These are phyloP conservation scores for Ciconia stormi DNA, from an alignment of 2,113 vertebrate genomes.

Conservation along the genomic window DNA sequence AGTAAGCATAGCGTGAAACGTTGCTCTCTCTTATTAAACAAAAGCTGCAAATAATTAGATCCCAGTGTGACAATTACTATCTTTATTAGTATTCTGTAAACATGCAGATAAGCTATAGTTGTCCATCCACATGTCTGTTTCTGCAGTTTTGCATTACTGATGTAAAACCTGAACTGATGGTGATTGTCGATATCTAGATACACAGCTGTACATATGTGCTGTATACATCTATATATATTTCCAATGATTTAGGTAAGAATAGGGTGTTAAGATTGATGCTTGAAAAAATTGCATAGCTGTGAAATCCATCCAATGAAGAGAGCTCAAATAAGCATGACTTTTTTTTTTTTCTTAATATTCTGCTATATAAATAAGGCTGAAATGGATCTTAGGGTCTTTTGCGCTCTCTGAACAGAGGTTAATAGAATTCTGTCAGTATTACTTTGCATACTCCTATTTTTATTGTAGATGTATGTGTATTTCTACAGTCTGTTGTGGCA, in stretches of 20 bases:
- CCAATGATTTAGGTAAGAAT: background rate
- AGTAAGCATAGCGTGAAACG: background rate
- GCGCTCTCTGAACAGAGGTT: background rate
- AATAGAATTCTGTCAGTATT: background rate
- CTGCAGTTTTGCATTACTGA: background rate
- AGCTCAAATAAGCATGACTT: background rate
- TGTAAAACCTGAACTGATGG: background rate
- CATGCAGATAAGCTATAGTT: background rate
- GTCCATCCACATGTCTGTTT: background rate
- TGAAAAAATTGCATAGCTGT: background rate
- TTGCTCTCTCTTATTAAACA: background rate
- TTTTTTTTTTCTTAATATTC: background rate
- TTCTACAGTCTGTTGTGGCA: background rate
- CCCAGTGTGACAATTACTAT: background rate
- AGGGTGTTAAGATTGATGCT: background rate
- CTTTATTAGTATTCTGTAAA: background rate
- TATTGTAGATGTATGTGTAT: background rate
- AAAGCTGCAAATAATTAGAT: background rate
- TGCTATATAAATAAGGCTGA: background rate
- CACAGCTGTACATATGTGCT: background rate
- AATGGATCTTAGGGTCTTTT: background rate
- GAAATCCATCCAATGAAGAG: background rate
- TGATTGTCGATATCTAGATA: background rate
- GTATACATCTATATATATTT: background rate
- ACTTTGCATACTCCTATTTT: background rate